phyloP scores from a whole-genome alignment of 1,140 invertebrate genomes.

The Procambarus clarkii region DNA sequence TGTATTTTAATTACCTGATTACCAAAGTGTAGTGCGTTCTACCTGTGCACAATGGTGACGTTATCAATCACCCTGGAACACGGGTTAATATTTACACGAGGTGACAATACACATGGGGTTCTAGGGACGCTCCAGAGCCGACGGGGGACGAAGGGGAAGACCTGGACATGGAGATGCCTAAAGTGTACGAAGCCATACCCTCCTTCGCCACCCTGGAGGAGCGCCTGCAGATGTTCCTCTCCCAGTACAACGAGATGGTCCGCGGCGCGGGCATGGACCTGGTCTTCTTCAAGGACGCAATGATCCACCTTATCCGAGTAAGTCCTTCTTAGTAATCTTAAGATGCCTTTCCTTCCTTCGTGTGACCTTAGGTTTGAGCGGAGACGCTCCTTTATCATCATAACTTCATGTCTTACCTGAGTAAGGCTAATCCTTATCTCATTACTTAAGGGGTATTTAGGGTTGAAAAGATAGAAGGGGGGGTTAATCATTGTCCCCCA shows the following conservation, averaged over 20 bases:
- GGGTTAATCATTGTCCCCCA: too few relatives aligned
- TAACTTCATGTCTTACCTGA: neutral
- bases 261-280: conserved; percentile 96
- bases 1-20: too few relatives aligned
- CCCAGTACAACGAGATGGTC: conserved; percentile 97
- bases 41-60: too few relatives aligned
- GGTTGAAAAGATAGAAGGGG: too few relatives aligned
- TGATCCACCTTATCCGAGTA: conserved; percentile 93
- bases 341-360: too few relatives aligned
- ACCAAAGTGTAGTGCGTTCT: too few relatives aligned
- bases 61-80: too few relatives aligned
- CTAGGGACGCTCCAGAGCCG: conserved; percentile 95
- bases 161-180: conserved; percentile 94
- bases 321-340: neutral
- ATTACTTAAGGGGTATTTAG: too few relatives aligned
- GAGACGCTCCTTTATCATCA: too few relatives aligned
- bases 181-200: conserved; percentile 95
- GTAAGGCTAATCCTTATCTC: too few relatives aligned
- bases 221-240: conserved; percentile 92
- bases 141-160: conserved; percentile 98
- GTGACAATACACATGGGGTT: neutral
- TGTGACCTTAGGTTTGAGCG: too few relatives aligned
- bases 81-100: neutral
- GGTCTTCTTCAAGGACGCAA: conserved; percentile 99
- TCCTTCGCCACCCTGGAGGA: conserved; percentile 84